Conservation (phyloP, 2,888 invertebrate genomes). For the Drosophila nr. perissopoda region DNA sequence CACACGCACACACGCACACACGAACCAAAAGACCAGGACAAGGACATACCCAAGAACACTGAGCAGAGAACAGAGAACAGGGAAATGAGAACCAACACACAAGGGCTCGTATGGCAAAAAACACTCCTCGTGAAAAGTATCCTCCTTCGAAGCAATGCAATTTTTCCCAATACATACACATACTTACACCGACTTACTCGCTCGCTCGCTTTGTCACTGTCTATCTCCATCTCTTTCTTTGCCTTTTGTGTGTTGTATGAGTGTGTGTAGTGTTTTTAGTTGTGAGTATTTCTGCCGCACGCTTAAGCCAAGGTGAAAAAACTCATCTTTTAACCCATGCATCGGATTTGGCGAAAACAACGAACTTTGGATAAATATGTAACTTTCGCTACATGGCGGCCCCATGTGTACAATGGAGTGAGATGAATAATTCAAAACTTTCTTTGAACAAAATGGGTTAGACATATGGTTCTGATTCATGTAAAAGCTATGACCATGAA, state of each 20-base stretch:
- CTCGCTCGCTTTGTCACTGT: background rate
- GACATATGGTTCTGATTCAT: background rate
- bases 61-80: constrained; percentile 3
- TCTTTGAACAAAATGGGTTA: background rate
- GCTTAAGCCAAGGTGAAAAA: constrained; percentile 47
- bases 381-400: constrained; percentile 10
- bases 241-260: background rate
- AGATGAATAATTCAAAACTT: background rate
- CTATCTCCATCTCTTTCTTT: background rate
- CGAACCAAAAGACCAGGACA: background rate
- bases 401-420: background rate
- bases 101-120: constrained; percentile 40
- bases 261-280: constrained; percentile 8
- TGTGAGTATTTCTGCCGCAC: constrained; percentile 23
- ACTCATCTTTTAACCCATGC: constrained; percentile 41
- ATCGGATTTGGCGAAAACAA: constrained; percentile 48
- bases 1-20: constrained; percentile 46
- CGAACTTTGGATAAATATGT: constrained; percentile 44
- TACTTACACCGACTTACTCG: background rate
- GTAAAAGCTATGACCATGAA: background rate
- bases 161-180: constrained; percentile 10
- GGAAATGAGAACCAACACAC: constrained; percentile 16
- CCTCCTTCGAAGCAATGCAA: constrained; percentile 36
- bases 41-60: constrained; percentile 26
- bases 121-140: constrained; percentile 47